Evolutionary conservation across 2,113 vertebrate species (phyloP), one percentile per base, ranked within the genome.

Genomic region (Sinocyclocheilus anophthalmus): DNA sequence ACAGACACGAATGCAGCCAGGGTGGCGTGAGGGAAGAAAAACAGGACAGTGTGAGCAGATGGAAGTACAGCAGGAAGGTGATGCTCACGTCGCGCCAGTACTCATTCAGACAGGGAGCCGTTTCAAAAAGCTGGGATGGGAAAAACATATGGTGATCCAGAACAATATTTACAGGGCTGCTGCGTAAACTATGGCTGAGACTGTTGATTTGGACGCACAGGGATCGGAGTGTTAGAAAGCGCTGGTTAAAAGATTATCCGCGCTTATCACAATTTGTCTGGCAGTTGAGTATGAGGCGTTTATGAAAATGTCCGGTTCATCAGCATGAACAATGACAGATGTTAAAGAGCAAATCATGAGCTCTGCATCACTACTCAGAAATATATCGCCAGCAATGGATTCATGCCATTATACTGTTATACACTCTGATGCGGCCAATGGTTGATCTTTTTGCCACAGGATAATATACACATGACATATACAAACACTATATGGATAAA

Each of bases 181-280:
- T 22, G 76, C 26, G 26, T 37, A 59, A 59, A 50, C 76, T 79
- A 79, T 9, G 24, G 48, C 13, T 59, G 42, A 24, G 73, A 69
- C 11, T 42, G 39, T 5, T 5, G 14, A 45, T 78, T 65, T 57
- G 26, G 81, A 65, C 77, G 76, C 69, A 16, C 12, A 67, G n/a
- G n/a, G 63, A 3, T 6, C 3, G 65, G 18, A 26, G 45, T n/a
- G 20, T 45, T 42, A 5, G 11, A 73, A 83, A 80, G 11, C 33
- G 7, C 75, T 79, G 53, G 39, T 73, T 73, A 59, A 84, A 59
- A 79, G 45, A 72, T 79, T 53, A 80, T 50, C 24, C 9, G 77
- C 9, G 77, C 50, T 61, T 78, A 78, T 83, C 83, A 75, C 26
- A 78, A 22, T 67, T 42, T 84, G 75, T 37, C 78, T 81, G 26